Evolutionary conservation across 2,888 invertebrate species (phyloP).

Genomic region (Trilocha varians): DNA sequence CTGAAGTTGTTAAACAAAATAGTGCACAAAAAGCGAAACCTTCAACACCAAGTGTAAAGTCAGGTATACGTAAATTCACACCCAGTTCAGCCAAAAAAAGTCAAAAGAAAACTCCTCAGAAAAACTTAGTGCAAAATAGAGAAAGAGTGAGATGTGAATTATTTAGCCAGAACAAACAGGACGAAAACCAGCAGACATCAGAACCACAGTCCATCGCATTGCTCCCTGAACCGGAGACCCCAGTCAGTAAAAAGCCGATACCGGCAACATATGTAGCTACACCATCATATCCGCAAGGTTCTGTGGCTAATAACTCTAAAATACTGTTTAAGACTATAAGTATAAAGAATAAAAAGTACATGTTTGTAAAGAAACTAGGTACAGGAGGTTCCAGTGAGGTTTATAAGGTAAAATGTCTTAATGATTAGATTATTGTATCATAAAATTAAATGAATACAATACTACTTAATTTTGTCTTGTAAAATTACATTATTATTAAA

Average conservation of each 20-base stretch:
- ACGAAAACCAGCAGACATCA: conserved; percentile 20
- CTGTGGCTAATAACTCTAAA: conserved; percentile 37
- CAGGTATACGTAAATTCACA: conserved; percentile 52
- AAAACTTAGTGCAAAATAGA: conserved; percentile 33
- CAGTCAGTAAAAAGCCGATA: conserved; percentile 38
- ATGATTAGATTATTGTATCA: no score
- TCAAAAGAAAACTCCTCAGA: conserved; percentile 42
- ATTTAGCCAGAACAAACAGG: conserved; percentile 34
- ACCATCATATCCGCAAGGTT: conserved; percentile 58
- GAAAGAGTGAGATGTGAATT: conserved; percentile 56
- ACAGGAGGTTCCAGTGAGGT: conserved; percentile 94
- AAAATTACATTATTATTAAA: no score
- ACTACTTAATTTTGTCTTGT: no score
- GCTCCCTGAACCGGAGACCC: conserved; percentile 41
- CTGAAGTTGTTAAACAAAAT: conserved; percentile 32
- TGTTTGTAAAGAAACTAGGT: conserved; percentile 83
- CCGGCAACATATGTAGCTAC: conserved; percentile 47
- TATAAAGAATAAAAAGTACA: conserved; percentile 83
- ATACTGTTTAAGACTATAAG: conserved; percentile 62
- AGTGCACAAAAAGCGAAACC: conserved; percentile 39
- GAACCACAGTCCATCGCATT: conserved; percentile 12
- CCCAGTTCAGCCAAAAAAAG: conserved; percentile 44
- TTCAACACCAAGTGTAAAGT: conserved; percentile 52
- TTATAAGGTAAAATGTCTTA: conserved; percentile 70
- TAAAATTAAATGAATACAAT: no score